Evolutionary conservation across 2,888 invertebrate genomes (phyloP), one percentile per base, ranked within the genome.

Genomic region (Dynastes hyllus): DNA sequence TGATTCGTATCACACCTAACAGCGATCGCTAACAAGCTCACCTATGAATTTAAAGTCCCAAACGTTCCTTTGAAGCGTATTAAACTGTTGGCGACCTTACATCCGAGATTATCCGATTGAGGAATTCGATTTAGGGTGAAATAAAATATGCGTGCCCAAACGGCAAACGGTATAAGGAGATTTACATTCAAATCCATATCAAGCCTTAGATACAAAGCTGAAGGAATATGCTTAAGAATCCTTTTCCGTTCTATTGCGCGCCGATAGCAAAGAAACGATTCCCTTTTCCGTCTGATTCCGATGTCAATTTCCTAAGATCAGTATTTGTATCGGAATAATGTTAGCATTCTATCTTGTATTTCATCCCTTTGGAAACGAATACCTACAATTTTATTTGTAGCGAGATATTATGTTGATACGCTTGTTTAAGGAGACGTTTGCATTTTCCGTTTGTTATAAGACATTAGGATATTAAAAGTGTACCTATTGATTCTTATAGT

Each of bases 161-260:
- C 55, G 55, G 55, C 55, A 22, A 55, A 55, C 55, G 55, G 0
- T 16, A 16, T 55, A 55, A 55, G n/a, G 55, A 55, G 55, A n/a
- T 55, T 55, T 55, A 55, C 16, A 55, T 55, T n/a, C 16, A 55
- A 55, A 55, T 55, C 55, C 55, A 55, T 13, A 55, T 55, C 55
- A 55, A 16, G n/a, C 55, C 16, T 22, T 16, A 16, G 55, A 55
- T 55, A 55, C 55, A 55, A 55, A 3, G 55, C 16, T 55, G 55
- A n/a, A n/a, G 8, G 55, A 55, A 55, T 22, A 55, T 55, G 55
- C 13, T 55, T 16, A 16, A 16, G 55, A 55, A 55, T 55, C 55
- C 16, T n/a, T 55, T 55, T 55, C n/a, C 55, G n/a, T 55, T 5
- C 16, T 55, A 55, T 55, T 22, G 55, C 55, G n/a, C 0, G 55